phyloP scores from a whole-genome alignment of 2,113 vertebrate species.

The Oplegnathus fasciatus region DNA sequence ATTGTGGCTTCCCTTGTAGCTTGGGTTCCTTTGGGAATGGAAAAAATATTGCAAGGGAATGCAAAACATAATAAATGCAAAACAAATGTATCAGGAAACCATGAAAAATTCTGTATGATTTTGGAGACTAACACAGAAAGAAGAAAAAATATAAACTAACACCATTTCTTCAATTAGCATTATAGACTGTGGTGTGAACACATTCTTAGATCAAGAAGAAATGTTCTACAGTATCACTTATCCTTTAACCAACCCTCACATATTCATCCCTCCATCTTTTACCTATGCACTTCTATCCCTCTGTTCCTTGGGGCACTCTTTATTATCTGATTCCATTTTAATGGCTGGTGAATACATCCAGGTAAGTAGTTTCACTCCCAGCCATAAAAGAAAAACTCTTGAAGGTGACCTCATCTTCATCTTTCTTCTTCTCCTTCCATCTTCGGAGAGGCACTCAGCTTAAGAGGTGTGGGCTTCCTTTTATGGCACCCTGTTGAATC shows the following conservation, averaged over 20 bases:
- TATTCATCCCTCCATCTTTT: background rate
- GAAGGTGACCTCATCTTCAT: slow-evolving; percentile 61
- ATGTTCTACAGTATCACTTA: background rate
- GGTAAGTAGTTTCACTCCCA: slow-evolving; percentile 16
- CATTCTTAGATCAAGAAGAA: background rate
- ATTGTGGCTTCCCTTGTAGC: background rate
- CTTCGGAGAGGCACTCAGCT: slow-evolving; percentile 33
- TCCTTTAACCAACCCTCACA: background rate
- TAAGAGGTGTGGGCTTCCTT: slow-evolving; percentile 41
- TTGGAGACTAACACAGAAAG: background rate
- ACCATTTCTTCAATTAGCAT: background rate
- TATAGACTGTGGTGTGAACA: background rate
- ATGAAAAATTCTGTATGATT: background rate
- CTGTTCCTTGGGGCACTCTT: background rate
- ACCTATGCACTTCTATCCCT: background rate
- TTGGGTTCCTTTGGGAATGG: background rate
- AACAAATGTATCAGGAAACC: background rate
- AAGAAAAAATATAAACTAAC: too few relatives aligned
- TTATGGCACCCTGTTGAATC: slow-evolving; percentile 50
- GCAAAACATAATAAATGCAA: too few relatives aligned
- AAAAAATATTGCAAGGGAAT: background rate
- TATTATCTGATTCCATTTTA: background rate
- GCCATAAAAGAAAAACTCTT: slow-evolving; percentile 32
- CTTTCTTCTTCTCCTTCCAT: slow-evolving; percentile 24
- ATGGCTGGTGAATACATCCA: slow-evolving; percentile 7